A percentile compares a stretch with the other conserved stretches of the same genome.
Conservation (phyloP, 2,888 invertebrate species). For the Drosophila kuntzei region DNA sequence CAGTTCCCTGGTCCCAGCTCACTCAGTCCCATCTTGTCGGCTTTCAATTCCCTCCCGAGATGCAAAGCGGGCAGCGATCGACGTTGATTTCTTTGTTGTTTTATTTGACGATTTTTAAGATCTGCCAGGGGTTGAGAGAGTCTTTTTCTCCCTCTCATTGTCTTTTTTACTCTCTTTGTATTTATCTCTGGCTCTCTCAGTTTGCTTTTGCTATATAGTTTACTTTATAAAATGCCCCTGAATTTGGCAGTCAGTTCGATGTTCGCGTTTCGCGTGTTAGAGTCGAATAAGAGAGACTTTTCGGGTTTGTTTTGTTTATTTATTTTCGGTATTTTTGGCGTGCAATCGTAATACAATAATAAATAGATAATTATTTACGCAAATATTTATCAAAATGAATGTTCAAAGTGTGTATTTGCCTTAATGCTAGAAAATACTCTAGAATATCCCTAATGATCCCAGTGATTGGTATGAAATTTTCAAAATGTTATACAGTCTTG, state of each 20-base stretch:
- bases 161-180: neutral
- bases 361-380: constrained; percentile 29
- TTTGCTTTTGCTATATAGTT: constrained; percentile 43
- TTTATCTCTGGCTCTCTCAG: constrained; percentile 41
- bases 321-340: constrained; percentile 25
- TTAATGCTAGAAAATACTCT: constrained; percentile 2
- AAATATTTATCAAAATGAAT: constrained; percentile 37
- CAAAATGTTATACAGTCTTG: constrained; percentile 12
- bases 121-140: constrained; percentile 34
- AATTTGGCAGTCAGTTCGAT: constrained; percentile 66
- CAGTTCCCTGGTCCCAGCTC: neutral
- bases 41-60: constrained; percentile 10
- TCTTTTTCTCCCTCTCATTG: constrained; percentile 6
- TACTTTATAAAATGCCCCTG: constrained; percentile 64
- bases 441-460: constrained; percentile 1
- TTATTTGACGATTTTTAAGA: constrained; percentile 67
- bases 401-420: constrained; percentile 4
- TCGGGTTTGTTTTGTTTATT: constrained; percentile 41
- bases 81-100: constrained; percentile 40
- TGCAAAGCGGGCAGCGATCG: constrained; percentile 25
- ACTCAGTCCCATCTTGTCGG: constrained; percentile 1
- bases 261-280: constrained; percentile 71
- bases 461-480: constrained; percentile 38
- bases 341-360: constrained; percentile 27
- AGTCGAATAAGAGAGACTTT: constrained; percentile 42